Conservation (phyloP, 2,113 vertebrate species). For the Cavia porcellus region DNA sequence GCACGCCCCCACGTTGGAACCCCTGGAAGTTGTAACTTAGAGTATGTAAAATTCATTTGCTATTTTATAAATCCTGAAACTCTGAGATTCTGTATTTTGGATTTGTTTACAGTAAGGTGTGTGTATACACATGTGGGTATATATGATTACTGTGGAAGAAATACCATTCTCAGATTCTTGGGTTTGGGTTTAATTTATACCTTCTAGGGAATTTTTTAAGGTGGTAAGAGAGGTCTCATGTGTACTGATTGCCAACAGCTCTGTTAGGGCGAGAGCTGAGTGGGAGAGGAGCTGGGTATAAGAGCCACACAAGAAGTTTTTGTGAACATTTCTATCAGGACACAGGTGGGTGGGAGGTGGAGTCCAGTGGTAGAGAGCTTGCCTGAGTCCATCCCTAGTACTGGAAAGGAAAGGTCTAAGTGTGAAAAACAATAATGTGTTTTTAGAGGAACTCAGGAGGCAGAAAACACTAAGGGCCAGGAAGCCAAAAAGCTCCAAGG, state of each 20-base stretch:
- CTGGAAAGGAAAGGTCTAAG: background rate
- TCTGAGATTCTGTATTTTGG: background rate
- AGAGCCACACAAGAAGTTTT: background rate
- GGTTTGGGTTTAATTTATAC: background rate
- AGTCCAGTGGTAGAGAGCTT: background rate
- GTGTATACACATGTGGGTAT: no score
- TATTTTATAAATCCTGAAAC: background rate
- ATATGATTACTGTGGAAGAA: background rate
- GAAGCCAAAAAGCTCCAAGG: background rate
- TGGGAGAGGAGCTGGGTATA: background rate
- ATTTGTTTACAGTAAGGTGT: background rate
- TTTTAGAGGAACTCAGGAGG: background rate
- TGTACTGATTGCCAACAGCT: background rate
- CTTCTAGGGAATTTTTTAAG: background rate
- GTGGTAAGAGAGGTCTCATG: background rate
- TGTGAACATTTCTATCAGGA: background rate
- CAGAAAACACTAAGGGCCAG: fast-evolving
- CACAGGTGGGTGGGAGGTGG: background rate
- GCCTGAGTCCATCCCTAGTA: background rate
- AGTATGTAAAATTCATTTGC: background rate
- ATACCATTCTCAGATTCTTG: background rate
- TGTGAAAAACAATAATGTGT: background rate
- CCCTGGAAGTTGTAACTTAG: background rate
- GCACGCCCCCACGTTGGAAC: fast-evolving
- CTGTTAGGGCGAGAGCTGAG: background rate